These are phyloP conservation scores for Monomorium pharaonis DNA, from an alignment of 1,140 invertebrate genomes.

Conservation along the genomic window DNA sequence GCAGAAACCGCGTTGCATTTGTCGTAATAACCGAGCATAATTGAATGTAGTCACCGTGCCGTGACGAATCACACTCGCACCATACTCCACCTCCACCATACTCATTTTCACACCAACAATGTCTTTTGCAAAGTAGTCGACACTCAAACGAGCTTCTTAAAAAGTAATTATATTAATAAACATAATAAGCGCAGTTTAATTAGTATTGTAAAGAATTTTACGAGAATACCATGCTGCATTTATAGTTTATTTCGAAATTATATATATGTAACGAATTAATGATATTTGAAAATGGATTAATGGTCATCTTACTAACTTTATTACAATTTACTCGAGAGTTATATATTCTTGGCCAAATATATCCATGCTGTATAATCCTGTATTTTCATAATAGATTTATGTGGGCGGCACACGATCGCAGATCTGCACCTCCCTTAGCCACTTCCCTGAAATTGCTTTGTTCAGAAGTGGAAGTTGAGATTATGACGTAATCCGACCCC, in stretches of 20 bases:
- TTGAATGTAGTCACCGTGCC: slow-evolving; percentile 31
- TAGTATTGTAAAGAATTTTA: background rate
- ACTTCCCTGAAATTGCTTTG: slow-evolving; percentile 5
- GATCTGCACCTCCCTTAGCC: background rate
- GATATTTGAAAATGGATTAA: background rate
- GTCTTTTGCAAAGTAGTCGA: background rate
- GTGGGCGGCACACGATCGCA: background rate
- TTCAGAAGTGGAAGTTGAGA: slow-evolving; percentile 20
- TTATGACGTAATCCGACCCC: slow-evolving; percentile 16
- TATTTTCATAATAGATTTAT: background rate
- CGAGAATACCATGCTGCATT: background rate
- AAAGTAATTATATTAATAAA: background rate
- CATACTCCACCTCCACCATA: background rate
- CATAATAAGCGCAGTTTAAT: background rate
- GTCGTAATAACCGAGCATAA: slow-evolving; percentile 46
- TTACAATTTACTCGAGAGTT: background rate
- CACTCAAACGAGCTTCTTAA: background rate
- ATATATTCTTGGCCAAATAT: background rate
- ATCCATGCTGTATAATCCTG: background rate
- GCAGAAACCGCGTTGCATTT: slow-evolving; percentile 46
- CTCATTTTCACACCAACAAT: background rate
- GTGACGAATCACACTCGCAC: slow-evolving; percentile 22
- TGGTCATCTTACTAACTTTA: background rate
- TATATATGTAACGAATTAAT: background rate
- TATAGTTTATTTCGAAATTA: background rate